Conservation (phyloP, 2,888 invertebrate genomes). For the Neoscelio sp. region DNA sequence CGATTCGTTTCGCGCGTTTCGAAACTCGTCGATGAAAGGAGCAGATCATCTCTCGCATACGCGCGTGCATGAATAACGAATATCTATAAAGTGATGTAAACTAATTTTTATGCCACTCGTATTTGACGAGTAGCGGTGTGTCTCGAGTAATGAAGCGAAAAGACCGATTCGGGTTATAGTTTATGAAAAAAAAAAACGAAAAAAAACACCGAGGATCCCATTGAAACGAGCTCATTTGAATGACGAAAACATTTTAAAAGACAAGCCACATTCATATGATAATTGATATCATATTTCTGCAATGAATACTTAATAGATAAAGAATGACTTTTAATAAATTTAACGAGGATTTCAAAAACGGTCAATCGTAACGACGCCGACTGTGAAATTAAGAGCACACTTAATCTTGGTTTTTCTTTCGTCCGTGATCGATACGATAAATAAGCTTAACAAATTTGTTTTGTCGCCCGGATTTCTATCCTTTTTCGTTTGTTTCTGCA, state of each 20-base stretch:
- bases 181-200: conserved; percentile 33
- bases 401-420: too few relatives aligned
- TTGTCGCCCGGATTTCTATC: too few relatives aligned
- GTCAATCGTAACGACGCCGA: neutral
- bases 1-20: conserved; percentile 46
- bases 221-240: conserved; percentile 51
- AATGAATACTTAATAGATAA: conserved; percentile 36
- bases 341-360: neutral
- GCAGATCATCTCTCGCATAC: conserved; percentile 3
- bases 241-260: conserved; percentile 53
- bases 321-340: conserved; percentile 24
- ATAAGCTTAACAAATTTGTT: too few relatives aligned
- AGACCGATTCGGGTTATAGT: conserved; percentile 8
- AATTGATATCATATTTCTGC: conserved; percentile 39
- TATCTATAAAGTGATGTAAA: conserved; percentile 1
- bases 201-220: neutral
- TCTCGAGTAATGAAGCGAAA: conserved; percentile 49
- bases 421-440: too few relatives aligned
- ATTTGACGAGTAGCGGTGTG: conserved; percentile 10
- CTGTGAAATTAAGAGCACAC: neutral
- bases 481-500: too few relatives aligned
- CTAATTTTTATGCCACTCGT: conserved; percentile 52
- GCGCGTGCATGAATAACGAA: conserved; percentile 32
- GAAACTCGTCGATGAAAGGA: conserved; percentile 24
- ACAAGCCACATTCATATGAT: conserved; percentile 61